phyloP scores from a whole-genome alignment of 2,888 invertebrate species.

The Noctua comes region DNA sequence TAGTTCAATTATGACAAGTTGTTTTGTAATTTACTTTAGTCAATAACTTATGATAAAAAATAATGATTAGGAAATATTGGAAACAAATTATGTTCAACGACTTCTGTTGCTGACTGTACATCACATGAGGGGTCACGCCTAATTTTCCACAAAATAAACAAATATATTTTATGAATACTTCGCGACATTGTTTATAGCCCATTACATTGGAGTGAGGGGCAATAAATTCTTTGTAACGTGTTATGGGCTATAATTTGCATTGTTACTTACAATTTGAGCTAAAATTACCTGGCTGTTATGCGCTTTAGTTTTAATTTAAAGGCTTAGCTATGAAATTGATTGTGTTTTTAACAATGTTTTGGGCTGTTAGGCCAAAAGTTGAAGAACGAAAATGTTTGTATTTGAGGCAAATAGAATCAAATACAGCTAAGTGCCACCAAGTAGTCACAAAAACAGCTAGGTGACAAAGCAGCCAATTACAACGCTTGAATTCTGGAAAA shows the following conservation, averaged over 20 bases:
- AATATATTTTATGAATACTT: slow-evolving; percentile 67
- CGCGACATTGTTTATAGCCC: slow-evolving; percentile 73
- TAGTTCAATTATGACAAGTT: no score
- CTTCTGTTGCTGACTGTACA: no score
- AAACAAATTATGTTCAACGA: no score
- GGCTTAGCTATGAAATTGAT: slow-evolving; percentile 39
- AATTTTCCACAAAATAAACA: slow-evolving; percentile 55
- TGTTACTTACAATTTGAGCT: slow-evolving; percentile 70
- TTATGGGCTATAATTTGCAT: slow-evolving; percentile 75
- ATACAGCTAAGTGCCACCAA: no score
- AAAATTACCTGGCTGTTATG: slow-evolving; percentile 64
- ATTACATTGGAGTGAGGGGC: slow-evolving; percentile 71
- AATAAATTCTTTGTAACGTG: slow-evolving; percentile 74
- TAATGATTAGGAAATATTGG: no score
- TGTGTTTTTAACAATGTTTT: slow-evolving; percentile 49
- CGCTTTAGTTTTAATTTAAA: slow-evolving; percentile 46
- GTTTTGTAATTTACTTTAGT: no score
- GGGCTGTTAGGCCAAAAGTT: slow-evolving; percentile 4
- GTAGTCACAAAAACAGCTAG: no score
- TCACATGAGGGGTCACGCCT: slow-evolving; percentile 7
- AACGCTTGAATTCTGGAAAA: no score
- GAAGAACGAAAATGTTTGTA: no score
- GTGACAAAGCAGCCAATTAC: no score
- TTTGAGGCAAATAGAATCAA: no score
- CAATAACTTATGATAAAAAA: no score